phyloP scores from a whole-genome alignment of 2,113 vertebrate genomes.

The Vulpes vulpes region DNA sequence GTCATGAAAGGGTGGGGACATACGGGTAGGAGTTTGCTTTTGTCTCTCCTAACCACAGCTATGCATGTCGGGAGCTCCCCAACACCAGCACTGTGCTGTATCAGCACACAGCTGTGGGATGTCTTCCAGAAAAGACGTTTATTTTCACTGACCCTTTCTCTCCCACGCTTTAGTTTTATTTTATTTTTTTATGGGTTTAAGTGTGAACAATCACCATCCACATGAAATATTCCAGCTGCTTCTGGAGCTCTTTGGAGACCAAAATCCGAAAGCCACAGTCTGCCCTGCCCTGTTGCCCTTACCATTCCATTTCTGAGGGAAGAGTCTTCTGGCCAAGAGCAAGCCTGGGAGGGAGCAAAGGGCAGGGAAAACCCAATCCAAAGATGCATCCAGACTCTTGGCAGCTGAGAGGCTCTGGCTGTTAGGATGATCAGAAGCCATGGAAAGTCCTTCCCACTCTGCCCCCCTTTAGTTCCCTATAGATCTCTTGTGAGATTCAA shows the following conservation, averaged over 20 bases:
- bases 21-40: slow-evolving; percentile 33
- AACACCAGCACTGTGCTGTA: neutral
- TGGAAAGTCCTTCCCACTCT: neutral
- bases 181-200: slow-evolving; percentile 19
- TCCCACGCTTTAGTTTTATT: neutral
- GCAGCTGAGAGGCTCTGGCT: neutral
- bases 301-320: neutral
- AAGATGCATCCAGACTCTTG: neutral
- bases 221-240: slow-evolving; percentile 75
- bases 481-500: neutral
- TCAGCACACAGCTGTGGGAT: slow-evolving; percentile 51
- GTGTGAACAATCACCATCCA: slow-evolving; percentile 69
- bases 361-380: neutral
- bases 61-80: slow-evolving; percentile 26
- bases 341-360: neutral
- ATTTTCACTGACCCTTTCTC: slow-evolving; percentile 75
- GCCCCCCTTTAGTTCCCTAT: neutral
- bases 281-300: neutral
- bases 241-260: neutral
- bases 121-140: slow-evolving; percentile 59
- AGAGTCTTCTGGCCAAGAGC: neutral
- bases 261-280: neutral
- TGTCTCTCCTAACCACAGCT: slow-evolving; percentile 58
- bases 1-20: neutral
- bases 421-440: neutral